phyloP scores from a whole-genome alignment of 2,113 vertebrate genomes.

The Haemorhous mexicanus region DNA sequence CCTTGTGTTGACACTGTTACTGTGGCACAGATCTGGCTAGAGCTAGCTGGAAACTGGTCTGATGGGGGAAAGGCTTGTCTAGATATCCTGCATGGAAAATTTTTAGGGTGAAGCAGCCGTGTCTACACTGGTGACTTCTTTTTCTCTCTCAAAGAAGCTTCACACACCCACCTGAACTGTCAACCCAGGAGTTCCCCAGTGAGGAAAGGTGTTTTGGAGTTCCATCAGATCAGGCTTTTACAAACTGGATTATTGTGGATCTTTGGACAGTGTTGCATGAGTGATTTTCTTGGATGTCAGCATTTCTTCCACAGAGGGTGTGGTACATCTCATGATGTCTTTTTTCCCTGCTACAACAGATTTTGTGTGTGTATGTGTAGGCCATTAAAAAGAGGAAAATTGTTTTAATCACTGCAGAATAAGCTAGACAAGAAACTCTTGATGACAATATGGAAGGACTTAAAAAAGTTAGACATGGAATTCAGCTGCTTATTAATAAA shows the following conservation, averaged over 20 bases:
- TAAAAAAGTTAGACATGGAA: background rate
- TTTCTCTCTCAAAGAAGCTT: background rate
- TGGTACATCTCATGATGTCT: background rate
- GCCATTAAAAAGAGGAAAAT: background rate
- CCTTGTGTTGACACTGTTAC: fast-evolving
- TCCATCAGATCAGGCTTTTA: background rate
- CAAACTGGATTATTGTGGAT: background rate
- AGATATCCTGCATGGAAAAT: background rate
- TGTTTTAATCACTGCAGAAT: background rate
- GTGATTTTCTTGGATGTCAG: background rate
- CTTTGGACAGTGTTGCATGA: background rate
- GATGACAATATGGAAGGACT: background rate
- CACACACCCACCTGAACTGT: background rate
- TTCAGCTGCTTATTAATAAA: conserved; percentile 46
- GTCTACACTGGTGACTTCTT: background rate
- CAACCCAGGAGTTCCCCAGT: background rate
- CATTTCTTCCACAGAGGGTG: background rate
- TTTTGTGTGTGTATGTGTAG: background rate
- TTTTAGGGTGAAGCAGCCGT: background rate
- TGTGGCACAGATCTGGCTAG: background rate
- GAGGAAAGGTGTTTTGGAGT: background rate
- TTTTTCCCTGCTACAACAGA: background rate
- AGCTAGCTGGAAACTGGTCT: background rate
- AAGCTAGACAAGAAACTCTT: background rate
- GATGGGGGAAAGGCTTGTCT: background rate